A percentile compares a stretch with the other conserved stretches of the same genome.
phyloP scores from a whole-genome alignment of 2,113 vertebrate species.

The Climacteris rufus region DNA sequence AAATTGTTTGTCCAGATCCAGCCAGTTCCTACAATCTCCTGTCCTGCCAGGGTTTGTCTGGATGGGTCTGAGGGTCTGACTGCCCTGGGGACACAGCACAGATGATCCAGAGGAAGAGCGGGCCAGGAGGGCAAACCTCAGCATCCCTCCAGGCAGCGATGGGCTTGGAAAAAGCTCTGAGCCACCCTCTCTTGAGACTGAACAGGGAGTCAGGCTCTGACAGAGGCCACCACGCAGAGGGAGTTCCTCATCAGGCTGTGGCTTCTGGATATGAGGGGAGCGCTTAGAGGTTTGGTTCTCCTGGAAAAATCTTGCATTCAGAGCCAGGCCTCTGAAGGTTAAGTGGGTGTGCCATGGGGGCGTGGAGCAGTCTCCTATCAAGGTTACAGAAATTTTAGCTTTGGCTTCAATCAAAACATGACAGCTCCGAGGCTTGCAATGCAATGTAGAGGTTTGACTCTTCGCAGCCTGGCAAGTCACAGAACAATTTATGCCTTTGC shows the following conservation, averaged over 20 bases:
- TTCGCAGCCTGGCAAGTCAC: background rate
- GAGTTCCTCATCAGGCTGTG: background rate
- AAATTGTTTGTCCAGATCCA: background rate
- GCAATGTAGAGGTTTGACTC: background rate
- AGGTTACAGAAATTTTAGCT: background rate
- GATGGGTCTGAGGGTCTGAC: background rate
- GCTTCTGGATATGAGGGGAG: background rate
- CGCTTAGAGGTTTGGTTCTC: background rate
- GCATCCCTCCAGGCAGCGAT: background rate
- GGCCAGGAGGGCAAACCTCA: background rate
- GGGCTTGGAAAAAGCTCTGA: background rate
- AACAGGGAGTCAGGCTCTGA: accelerated
- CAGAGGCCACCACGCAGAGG: background rate
- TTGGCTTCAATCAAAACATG: background rate
- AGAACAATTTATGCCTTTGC: background rate
- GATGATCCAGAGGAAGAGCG: background rate
- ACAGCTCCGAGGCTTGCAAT: background rate
- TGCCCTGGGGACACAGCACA: background rate
- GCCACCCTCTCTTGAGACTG: background rate
- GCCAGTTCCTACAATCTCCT: background rate
- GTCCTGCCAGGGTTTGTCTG: background rate
- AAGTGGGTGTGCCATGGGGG: background rate
- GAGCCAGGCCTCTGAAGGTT: background rate
- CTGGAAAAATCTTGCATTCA: background rate
- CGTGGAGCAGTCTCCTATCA: background rate